A percentile compares a stretch with the other conserved stretches of the same genome.
phyloP scores from a whole-genome alignment of 2,888 invertebrate species.

The Drosophila trichaetosa region DNA sequence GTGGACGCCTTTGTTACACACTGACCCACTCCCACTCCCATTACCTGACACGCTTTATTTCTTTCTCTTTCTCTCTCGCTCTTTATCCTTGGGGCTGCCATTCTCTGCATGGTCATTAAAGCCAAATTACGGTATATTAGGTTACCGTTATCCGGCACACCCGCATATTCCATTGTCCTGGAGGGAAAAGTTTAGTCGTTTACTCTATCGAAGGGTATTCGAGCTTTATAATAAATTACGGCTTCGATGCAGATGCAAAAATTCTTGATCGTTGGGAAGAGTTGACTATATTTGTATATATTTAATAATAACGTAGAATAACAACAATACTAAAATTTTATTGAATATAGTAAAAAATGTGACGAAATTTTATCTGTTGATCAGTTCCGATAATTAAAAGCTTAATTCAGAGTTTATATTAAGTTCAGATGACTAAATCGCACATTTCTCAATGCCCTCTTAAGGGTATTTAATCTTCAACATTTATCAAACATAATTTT shows the following conservation, averaged over 20 bases:
- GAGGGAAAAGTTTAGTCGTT: constrained; percentile 22
- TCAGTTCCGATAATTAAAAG: no score
- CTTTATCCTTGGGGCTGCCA: neutral
- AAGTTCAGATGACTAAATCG: neutral
- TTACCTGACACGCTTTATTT: neutral
- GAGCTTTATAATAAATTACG: neutral
- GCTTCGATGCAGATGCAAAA: neutral
- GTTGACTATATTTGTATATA: neutral
- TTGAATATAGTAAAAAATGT: no score
- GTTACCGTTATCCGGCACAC: constrained; percentile 39
- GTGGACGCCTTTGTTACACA: constrained; percentile 45
- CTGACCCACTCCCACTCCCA: neutral
- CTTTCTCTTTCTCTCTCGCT: neutral
- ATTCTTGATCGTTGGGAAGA: neutral
- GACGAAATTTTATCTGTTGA: neutral
- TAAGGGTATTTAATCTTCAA: neutral
- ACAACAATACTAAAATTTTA: neutral
- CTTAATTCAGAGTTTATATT: neutral
- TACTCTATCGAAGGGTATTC: neutral
- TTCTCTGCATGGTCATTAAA: constrained; percentile 62
- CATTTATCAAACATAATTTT: no score
- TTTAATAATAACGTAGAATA: neutral
- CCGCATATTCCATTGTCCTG: constrained; percentile 24
- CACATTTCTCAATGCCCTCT: neutral
- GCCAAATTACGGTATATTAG: constrained; percentile 71